phyloP scores from a whole-genome alignment of 2,113 vertebrate genomes.

The Cynoglossus semilaevis region DNA sequence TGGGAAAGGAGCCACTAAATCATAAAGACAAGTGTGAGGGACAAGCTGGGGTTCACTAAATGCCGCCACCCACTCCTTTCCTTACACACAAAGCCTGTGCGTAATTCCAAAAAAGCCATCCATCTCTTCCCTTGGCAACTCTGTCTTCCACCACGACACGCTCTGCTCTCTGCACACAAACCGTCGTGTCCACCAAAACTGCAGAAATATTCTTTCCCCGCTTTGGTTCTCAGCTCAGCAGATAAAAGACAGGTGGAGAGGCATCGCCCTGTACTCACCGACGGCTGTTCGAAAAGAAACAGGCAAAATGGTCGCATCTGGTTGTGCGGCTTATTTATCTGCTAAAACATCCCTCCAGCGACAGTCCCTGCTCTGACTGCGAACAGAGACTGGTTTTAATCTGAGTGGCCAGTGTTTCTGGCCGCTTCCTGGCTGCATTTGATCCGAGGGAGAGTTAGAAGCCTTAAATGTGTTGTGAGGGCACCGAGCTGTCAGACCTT shows the following conservation, averaged over 20 bases:
- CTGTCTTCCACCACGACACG: slow-evolving; percentile 35
- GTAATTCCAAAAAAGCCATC: slow-evolving; percentile 67
- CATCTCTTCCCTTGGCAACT: slow-evolving; percentile 58
- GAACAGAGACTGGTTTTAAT: slow-evolving; percentile 67
- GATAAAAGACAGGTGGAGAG: slow-evolving; percentile 51
- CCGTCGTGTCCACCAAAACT: slow-evolving; percentile 19
- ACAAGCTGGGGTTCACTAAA: slow-evolving; percentile 54
- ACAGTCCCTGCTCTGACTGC: slow-evolving; percentile 44
- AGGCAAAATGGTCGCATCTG: slow-evolving; percentile 48
- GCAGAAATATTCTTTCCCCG: slow-evolving; percentile 1
- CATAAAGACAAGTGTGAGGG: slow-evolving; percentile 62
- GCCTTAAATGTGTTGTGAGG: slow-evolving; percentile 99
- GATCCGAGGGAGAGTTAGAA: slow-evolving; percentile 92
- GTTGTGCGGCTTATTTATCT: slow-evolving; percentile 52
- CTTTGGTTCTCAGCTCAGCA: slow-evolving; percentile 18
- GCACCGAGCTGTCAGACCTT: slow-evolving; percentile 99
- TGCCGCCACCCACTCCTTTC: slow-evolving; percentile 87
- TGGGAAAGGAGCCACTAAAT: slow-evolving; percentile 62
- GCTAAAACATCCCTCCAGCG: slow-evolving; percentile 68
- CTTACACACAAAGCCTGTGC: slow-evolving; percentile 84
- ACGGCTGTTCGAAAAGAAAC: slow-evolving; percentile 30
- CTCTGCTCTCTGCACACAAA: slow-evolving; percentile 28
- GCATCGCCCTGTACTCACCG: slow-evolving; percentile 66
- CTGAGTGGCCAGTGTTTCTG: slow-evolving; percentile 81
- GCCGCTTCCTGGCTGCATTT: slow-evolving; percentile 92